phyloP scores from a whole-genome alignment of 2,113 vertebrate species.

The Psammodynastes pulverulentus region DNA sequence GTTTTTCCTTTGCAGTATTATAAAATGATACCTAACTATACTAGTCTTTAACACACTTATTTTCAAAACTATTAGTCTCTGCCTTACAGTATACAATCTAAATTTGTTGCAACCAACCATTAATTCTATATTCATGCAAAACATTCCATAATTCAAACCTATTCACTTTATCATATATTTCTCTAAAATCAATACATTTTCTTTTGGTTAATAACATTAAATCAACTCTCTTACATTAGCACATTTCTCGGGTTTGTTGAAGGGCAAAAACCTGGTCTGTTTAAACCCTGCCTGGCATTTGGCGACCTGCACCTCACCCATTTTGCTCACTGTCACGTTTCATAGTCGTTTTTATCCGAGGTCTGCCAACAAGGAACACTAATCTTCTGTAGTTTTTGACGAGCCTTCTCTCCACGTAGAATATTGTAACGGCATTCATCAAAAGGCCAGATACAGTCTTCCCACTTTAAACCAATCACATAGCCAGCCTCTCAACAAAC shows the following conservation, averaged over 20 bases:
- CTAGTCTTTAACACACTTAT: not conserved
- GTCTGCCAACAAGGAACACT: not conserved
- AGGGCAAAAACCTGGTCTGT: not conserved
- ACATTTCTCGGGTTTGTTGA: not conserved
- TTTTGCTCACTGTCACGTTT: not conserved
- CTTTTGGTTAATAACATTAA: not conserved
- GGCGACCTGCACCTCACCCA: not conserved
- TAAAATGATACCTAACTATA: not conserved
- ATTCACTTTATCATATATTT: not conserved
- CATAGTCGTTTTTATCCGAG: not conserved
- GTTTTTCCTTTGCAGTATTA: not conserved
- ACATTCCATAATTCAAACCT: not conserved
- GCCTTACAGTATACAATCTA: not conserved
- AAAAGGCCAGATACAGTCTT: not conserved
- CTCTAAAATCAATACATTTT: not conserved
- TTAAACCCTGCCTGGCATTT: not conserved
- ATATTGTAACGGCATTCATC: not conserved
- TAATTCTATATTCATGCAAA: not conserved
- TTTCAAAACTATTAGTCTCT: not conserved
- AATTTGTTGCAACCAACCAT: not conserved
- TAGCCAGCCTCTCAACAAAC: not conserved
- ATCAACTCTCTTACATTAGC: not conserved
- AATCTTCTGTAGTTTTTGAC: not conserved
- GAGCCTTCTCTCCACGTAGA: not conserved
- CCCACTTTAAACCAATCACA: not conserved